Conservation (phyloP, 2,888 invertebrate genomes). For the Panorpa germanica region DNA sequence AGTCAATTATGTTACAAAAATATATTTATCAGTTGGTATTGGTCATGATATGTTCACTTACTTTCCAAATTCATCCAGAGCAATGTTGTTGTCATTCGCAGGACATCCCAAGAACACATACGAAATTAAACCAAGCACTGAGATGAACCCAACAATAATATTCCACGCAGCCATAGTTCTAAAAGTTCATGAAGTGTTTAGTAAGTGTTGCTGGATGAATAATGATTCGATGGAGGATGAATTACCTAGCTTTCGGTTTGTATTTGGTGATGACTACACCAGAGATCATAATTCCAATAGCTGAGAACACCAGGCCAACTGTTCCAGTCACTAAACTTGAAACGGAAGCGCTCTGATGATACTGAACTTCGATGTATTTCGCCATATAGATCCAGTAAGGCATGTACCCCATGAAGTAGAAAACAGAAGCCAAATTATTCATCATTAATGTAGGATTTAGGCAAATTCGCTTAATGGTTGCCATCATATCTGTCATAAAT, state of each 20-base stretch:
- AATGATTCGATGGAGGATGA: no score
- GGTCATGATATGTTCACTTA: slow-evolving; percentile 14
- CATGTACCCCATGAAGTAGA: slow-evolving; percentile 41
- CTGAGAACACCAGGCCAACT: slow-evolving; percentile 34
- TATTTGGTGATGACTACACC: slow-evolving; percentile 34
- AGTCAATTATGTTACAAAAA: slow-evolving; percentile 1
- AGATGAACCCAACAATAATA: slow-evolving; percentile 32
- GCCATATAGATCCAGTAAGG: slow-evolving; percentile 52
- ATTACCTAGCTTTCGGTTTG: slow-evolving; percentile 32
- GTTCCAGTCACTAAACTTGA: slow-evolving; percentile 45
- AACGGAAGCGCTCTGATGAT: slow-evolving; percentile 40
- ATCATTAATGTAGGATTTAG: slow-evolving; percentile 39
- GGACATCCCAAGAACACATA: slow-evolving; percentile 37
- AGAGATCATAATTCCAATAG: slow-evolving; percentile 33
- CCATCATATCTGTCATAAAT: slow-evolving; percentile 27
- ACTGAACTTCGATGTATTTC: slow-evolving; percentile 54
- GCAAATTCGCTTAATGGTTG: slow-evolving; percentile 32
- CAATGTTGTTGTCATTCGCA: slow-evolving; percentile 28
- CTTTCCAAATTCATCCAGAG: no score
- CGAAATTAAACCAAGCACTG: slow-evolving; percentile 32
- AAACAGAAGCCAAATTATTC: slow-evolving; percentile 42
- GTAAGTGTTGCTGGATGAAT: no score
- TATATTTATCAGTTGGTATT: no score
- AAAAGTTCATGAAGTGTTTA: no score
- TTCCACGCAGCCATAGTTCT: slow-evolving; percentile 42